Percentiles rank a stretch among this genome's conserved stretches.
Conservation (phyloP, 2,888 invertebrate species). For the Chesias legatella region DNA sequence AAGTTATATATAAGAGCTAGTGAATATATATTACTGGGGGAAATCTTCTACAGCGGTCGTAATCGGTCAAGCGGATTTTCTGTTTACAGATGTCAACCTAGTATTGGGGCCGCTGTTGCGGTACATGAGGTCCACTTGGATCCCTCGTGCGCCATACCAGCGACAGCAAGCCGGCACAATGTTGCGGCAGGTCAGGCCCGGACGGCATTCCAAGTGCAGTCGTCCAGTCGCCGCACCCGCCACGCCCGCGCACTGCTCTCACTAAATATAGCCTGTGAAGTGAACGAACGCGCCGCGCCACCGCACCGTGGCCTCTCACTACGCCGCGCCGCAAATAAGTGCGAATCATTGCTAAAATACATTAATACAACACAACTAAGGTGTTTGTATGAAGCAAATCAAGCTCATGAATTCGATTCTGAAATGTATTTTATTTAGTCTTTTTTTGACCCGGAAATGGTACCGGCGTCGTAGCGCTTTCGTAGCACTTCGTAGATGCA, state of each 20-base stretch:
- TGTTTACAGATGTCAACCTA: slow-evolving; percentile 28
- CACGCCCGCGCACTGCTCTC: slow-evolving; percentile 43
- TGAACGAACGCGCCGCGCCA: slow-evolving; percentile 65
- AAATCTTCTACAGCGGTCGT: slow-evolving; percentile 25
- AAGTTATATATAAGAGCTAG: too few relatives aligned
- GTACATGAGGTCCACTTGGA: too few relatives aligned
- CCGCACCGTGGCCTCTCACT: slow-evolving; percentile 21
- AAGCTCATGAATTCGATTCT: slow-evolving; percentile 9
- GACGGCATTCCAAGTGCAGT: slow-evolving; percentile 63
- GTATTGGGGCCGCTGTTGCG: slow-evolving; percentile 25
- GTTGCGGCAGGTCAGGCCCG: slow-evolving; percentile 67
- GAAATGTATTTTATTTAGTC: neutral
- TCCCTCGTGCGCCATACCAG: slow-evolving; percentile 56
- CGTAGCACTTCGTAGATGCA: slow-evolving; percentile 22
- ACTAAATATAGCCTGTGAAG: slow-evolving; percentile 75
- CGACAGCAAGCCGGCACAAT: slow-evolving; percentile 43
- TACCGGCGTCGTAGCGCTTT: slow-evolving; percentile 18
- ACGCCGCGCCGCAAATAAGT: slow-evolving; percentile 16
- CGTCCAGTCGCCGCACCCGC: slow-evolving; percentile 33
- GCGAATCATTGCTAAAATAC: slow-evolving; percentile 26
- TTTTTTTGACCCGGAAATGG: slow-evolving; percentile 15
- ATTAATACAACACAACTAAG: slow-evolving; percentile 12
- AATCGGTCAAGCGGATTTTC: slow-evolving; percentile 31
- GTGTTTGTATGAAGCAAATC: slow-evolving; percentile 7
- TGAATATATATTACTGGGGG: slow-evolving; percentile 27